These are phyloP conservation scores for Perognathus longimembris DNA, from an alignment of 2,113 vertebrate genomes.

Conservation along the genomic window DNA sequence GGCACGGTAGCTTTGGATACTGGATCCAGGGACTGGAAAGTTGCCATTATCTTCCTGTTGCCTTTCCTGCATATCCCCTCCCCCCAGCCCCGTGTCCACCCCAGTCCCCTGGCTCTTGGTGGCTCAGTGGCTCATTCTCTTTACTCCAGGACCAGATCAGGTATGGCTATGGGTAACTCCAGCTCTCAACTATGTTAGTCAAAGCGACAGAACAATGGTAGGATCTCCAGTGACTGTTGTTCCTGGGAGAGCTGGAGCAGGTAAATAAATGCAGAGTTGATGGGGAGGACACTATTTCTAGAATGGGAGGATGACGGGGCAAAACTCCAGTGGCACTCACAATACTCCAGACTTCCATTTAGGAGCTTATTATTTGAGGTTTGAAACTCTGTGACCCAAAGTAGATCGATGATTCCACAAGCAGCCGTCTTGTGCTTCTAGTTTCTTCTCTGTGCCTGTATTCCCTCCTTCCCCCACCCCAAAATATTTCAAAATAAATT, in stretches of 20 bases:
- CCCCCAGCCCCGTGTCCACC: accelerated
- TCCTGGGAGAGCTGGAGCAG: background rate
- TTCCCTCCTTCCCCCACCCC: background rate
- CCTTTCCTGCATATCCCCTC: background rate
- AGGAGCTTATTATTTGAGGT: background rate
- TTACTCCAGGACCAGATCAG: background rate
- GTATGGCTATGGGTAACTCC: background rate
- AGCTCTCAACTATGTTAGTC: background rate
- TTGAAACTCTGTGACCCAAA: background rate
- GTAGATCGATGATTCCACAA: background rate
- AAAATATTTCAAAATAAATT: constrained; percentile 42
- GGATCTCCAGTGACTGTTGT: background rate
- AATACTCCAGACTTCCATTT: background rate
- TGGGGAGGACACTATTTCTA: background rate
- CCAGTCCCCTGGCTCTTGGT: background rate
- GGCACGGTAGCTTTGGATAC: background rate
- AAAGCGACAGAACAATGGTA: background rate
- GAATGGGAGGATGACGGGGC: background rate
- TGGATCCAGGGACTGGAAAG: background rate
- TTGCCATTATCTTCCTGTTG: too few relatives aligned
- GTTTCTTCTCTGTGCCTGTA: background rate
- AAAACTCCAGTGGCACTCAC: background rate
- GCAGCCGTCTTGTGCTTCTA: accelerated
- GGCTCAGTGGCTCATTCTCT: background rate
- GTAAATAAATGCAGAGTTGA: background rate